A percentile compares a stretch with the other conserved stretches of the same genome.
These are phyloP conservation scores for Leucoraja ocellata DNA, from an alignment of 2,797 vertebrate genomes.

Conservation along the genomic window DNA sequence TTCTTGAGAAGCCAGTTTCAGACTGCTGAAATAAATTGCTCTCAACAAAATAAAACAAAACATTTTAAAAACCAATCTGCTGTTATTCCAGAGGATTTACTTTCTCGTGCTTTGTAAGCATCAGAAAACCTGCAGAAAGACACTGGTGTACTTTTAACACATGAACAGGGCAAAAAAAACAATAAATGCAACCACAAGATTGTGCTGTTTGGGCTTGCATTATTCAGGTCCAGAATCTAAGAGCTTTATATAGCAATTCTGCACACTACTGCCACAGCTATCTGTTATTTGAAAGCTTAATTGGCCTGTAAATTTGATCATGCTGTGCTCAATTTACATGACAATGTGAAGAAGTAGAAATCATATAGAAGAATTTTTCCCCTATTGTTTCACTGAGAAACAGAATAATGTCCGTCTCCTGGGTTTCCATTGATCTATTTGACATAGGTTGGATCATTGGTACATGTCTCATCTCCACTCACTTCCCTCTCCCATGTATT, in stretches of 20 bases:
- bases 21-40: not conserved
- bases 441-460: not conserved
- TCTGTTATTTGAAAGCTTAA: not conserved
- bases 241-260: not conserved
- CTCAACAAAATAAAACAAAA: not conserved
- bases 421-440: not conserved
- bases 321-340: not conserved
- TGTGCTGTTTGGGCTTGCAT: not conserved
- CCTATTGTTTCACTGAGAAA: not conserved
- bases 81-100: not conserved
- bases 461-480: not conserved
- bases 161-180: not conserved
- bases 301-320: not conserved
- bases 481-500: not conserved
- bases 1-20: not conserved
- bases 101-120: not conserved
- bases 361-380: not conserved
- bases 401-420: not conserved
- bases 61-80: not conserved
- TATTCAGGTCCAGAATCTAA: not conserved
- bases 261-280: not conserved
- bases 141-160: not conserved
- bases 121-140: not conserved
- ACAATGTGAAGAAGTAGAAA: not conserved
- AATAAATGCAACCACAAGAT: not conserved